phyloP scores from a whole-genome alignment of 2,113 vertebrate genomes.

The Sylvietta virens region DNA sequence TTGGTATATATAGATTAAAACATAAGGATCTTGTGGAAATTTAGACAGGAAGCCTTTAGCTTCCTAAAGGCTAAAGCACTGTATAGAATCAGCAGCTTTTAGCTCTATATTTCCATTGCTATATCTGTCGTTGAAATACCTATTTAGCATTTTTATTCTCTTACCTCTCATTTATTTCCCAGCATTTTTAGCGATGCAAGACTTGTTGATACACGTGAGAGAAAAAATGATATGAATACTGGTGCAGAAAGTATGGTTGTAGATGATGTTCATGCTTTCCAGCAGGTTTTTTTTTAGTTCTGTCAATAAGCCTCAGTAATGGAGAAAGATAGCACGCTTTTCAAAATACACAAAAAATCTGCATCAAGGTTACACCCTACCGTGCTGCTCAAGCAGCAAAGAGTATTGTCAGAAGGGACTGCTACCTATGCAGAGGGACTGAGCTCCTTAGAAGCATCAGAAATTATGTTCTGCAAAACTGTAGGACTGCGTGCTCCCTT shows the following conservation, averaged over 20 bases:
- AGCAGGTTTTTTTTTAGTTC: not conserved
- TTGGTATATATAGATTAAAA: not conserved
- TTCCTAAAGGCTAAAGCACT: not conserved
- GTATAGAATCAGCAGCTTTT: not conserved
- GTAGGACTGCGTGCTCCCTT: not conserved
- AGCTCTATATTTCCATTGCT: not conserved
- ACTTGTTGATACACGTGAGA: not conserved
- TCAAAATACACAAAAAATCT: not conserved
- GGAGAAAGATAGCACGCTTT: not conserved
- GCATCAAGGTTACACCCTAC: not conserved
- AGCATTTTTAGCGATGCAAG: not conserved
- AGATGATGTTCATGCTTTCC: not conserved
- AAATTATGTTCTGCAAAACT: not conserved
- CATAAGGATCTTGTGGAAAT: not conserved
- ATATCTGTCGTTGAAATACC: not conserved
- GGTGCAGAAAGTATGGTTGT: not conserved
- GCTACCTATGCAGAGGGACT: not conserved
- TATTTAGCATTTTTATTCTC: not conserved
- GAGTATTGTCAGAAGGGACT: not conserved
- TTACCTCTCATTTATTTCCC: not conserved
- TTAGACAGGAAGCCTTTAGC: not conserved
- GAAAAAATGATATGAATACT: not conserved
- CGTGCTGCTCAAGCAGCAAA: not conserved
- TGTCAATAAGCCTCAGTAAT: not conserved
- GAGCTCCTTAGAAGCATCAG: not conserved